Percentiles rank a stretch among this genome's conserved stretches.
Conservation (phyloP, 2,797 vertebrate species). For the Rhinophrynus dorsalis region DNA sequence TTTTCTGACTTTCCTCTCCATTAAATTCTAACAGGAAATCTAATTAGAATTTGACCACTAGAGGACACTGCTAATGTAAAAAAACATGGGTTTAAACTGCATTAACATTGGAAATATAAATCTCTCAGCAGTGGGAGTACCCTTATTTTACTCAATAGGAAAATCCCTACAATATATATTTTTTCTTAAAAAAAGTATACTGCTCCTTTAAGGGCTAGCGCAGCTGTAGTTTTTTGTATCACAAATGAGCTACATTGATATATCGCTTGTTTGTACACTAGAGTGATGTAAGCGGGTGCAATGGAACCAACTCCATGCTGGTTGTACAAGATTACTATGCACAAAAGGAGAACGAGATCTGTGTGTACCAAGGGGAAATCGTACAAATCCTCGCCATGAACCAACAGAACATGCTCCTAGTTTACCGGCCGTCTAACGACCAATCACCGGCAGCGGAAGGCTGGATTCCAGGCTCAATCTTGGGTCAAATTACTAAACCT, state of each 20-base stretch:
- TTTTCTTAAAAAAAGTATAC: no score
- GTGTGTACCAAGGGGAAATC: constrained; percentile 88
- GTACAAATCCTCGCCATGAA: constrained; percentile 94
- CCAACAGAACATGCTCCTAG: constrained; percentile 98
- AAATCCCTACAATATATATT: no score
- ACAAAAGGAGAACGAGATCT: constrained; percentile 97
- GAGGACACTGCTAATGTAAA: no score
- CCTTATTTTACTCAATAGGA: no score
- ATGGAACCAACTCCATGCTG: constrained; percentile 88
- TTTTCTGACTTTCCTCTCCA: no score
- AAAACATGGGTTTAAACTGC: no score
- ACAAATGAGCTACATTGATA: not conserved
- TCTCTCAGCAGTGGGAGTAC: no score
- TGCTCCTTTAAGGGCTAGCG: no score
- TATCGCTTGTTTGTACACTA: constrained; percentile 58
- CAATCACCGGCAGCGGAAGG: constrained; percentile 93
- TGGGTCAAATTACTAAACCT: constrained; percentile 83
- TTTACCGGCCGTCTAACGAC: constrained; percentile 88
- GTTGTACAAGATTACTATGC: constrained; percentile 95
- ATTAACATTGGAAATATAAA: no score
- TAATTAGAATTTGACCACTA: no score
- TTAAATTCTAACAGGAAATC: no score
- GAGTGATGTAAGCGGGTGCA: constrained; percentile 81
- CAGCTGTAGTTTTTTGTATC: no score
- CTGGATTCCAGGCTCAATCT: constrained; percentile 91